Base-by-base conservation (phyloP, 2,113 vertebrate genomes). In the Eurypyga helias region DNA sequence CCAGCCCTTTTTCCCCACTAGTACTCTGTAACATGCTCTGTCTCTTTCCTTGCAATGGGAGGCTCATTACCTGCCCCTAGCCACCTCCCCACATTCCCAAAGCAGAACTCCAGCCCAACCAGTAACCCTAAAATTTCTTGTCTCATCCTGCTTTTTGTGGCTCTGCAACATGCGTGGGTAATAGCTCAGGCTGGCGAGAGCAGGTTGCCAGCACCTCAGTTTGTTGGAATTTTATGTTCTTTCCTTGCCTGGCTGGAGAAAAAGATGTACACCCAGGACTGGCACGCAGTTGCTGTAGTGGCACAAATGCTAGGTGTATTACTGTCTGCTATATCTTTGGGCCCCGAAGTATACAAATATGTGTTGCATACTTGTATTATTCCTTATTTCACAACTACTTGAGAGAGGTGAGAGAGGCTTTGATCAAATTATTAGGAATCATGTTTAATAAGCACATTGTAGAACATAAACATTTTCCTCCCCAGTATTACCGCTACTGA, bases 241-340 rank as follows among this genome's bases (percentile, higher is more conserved):
- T 78, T 81, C 8, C 4, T 60, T 78, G 15, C 28, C 12, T 25
- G 29, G 6, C 12, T 87, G 31, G 34, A 81, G 64, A 65, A 69
- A 69, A 51, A 73, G 11, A 11, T 34, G 4, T 21, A 6, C 23
- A 13, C 17, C 17, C 9, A 55, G 20, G 33, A 45, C 0, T 34
- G n/a, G 14, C 8, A 17, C 13, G 17, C 9, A 90, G 36, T 5
- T 89, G 19, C 78, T 62, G 31, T 24, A 41, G 10, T 4, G 64
- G 31, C 10, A 23, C 12, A 73, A 45, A 36, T 28, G 16, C 18
- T 46, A 18, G 5, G 15, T 4, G 2, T 69, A 9, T 36, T 0
- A 0, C 20, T 4, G 2, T 29, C 33, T 84, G 31, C 25, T 11
- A 49, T 70, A 21, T 33, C 3, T 21, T 24, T 82, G 36, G 23